These are phyloP conservation scores for Dasypogon diadema DNA, from an alignment of 2,888 invertebrate species.

Conservation along the genomic window DNA sequence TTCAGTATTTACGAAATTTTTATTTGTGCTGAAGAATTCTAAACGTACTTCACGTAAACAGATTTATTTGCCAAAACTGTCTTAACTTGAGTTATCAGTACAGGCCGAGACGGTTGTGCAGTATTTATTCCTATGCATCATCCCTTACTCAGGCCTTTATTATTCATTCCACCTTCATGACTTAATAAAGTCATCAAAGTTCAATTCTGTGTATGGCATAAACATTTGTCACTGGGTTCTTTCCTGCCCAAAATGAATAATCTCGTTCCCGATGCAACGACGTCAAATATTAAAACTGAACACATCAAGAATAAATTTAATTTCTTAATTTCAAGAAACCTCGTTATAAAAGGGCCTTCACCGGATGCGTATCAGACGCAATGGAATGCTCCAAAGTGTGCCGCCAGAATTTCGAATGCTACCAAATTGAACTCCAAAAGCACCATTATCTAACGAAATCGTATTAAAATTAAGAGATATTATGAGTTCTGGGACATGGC, in stretches of 20 bases:
- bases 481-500: not conserved
- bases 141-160: too few relatives aligned
- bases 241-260: constrained; percentile 18
- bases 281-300: constrained; percentile 42
- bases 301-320: constrained; percentile 45
- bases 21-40: too few relatives aligned
- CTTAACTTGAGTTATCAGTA: too few relatives aligned
- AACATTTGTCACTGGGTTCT: not conserved
- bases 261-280: constrained; percentile 2
- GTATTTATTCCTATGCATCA: too few relatives aligned
- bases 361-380: constrained; percentile 48
- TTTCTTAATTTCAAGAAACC: constrained; percentile 32
- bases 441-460: constrained; percentile 15
- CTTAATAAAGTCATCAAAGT: constrained; percentile 41
- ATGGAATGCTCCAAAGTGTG: constrained; percentile 35
- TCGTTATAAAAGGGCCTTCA: constrained; percentile 3
- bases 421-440: not conserved
- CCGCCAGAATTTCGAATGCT: constrained; percentile 25
- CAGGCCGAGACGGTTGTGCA: too few relatives aligned
- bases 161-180: constrained; percentile 16
- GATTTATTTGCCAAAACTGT: too few relatives aligned
- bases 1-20: too few relatives aligned
- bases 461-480: constrained; percentile 12
- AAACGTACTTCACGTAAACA: too few relatives aligned
- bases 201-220: not conserved